Evolutionary conservation across 2,888 invertebrate species (phyloP), one percentile per base, ranked within the genome.

Genomic region (Aquatica leii): DNA sequence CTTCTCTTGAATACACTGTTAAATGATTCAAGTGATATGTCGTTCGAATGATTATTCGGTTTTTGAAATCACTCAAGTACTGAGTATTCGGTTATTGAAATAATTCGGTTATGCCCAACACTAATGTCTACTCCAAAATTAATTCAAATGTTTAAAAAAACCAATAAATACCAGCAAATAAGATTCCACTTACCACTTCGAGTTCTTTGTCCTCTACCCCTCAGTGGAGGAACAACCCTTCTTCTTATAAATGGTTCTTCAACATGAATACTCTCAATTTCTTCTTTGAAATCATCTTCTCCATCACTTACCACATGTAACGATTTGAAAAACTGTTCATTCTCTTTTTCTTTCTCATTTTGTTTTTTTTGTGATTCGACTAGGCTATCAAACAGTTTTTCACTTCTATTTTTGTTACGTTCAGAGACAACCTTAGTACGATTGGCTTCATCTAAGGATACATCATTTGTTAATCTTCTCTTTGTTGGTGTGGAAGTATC

Each of bases 371-470:
- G 62, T 8, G 57, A 41, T 4, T 62, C 54, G n/a, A 40, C 40
- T 12, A 69, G 43, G 11, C 49, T 48, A 60, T 67, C 67, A 55
- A 69, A 71, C 21, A 69, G 37, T 20, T 65, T 65, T 6, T 68
- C 63, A 1, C 65, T 20, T 37, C 62, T 59, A 3, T 58, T 37
- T 21, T 51, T 12, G 20, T 17, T 54, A 0, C 43, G 14, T 21
- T 54, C 37, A 50, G 65, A 66, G n/a, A 68, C 24, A 24, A 24
- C 40, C 46, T 37, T 59, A 12, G 59, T 65, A 4, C 64, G 51
- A 40, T 68, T 64, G 46, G 62, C 64, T 31, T 66, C 63, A 43
- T 65, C 62, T 20, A 18, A 57, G 24, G 8, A 12, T 21, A 21
- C 15, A 18, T 31, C 6, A 2, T 20, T 15, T 34, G n/a, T 4